Evolutionary conservation across 2,113 vertebrate genomes (phyloP), one percentile per base, ranked within the genome.

Genomic region (Steatornis caripensis): DNA sequence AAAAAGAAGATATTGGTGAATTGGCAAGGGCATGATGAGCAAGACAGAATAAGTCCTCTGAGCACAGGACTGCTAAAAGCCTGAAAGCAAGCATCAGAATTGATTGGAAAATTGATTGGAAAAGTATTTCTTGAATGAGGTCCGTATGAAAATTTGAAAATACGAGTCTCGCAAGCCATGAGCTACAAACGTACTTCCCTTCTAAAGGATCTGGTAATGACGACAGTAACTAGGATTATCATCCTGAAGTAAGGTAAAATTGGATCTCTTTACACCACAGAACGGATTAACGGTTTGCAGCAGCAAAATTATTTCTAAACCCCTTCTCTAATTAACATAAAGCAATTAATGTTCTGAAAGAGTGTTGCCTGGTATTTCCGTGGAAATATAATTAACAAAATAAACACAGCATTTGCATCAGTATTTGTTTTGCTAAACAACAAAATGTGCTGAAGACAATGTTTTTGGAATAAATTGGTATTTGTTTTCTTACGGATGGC

Each of bases 341-440:
- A 90, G 46, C 17, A 84, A 86, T 95, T 81, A 81, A 72, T 91
- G 95, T 94, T 89, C 91, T 79, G 69, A 82, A 92, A 92, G 41
- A 82, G 79, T 60, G 27, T 43, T 84, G 62, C 37, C 83, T 84
- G 34, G 21, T 89, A 64, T 71, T 46, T 60, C 70, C 46, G 87
- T 91, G 57, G 57, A 75, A 96, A 91, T 57, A 72, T 62, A 95
- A 90, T 95, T 95, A 95, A 89, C 61, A 82, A 84, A 94, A 94
- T 85, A 60, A 89, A 96, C 77, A 68, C 51, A 74, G 72, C n/a
- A 84, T 84, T 97, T 95, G 84, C 76, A 87, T n/a, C 12, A 46
- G 41, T 46, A 74, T 92, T 95, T 96, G 83, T 95, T 95, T n/a
- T 60, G 64, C 48, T 93, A 95, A 93, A 92, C 83, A 95, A 78